Evolutionary conservation across 2,797 vertebrate genomes (phyloP).

Genomic region (Ceyx erithaca): DNA sequence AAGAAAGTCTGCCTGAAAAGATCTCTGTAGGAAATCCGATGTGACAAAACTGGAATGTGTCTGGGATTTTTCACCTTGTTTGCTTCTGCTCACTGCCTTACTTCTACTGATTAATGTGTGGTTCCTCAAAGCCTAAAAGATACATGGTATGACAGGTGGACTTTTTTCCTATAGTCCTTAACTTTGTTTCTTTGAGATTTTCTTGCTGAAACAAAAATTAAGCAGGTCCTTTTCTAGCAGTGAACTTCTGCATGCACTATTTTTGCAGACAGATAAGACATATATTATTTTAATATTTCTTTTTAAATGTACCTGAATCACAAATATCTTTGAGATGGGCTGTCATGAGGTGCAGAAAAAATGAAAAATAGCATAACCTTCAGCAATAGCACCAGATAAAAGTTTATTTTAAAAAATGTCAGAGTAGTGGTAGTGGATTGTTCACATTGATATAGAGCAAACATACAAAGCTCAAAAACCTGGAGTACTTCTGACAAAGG

Average conservation of each 20-base stretch:
- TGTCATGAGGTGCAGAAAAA: background rate
- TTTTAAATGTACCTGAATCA: background rate
- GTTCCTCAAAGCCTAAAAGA: conserved; percentile 21
- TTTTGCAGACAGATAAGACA: background rate
- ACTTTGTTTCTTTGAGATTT: background rate
- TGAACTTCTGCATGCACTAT: background rate
- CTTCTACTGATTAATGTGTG: conserved; percentile 16
- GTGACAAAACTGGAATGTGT: conserved; percentile 15
- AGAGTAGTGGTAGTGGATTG: background rate
- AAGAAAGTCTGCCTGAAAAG: conserved; percentile 12
- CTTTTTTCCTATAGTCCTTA: background rate
- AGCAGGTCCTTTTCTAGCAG: background rate
- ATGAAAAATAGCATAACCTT: background rate
- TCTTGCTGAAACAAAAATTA: background rate
- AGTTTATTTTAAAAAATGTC: background rate
- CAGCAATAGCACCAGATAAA: background rate
- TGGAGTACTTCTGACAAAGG: background rate
- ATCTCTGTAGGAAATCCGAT: background rate
- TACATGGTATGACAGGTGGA: background rate
- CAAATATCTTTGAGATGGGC: background rate
- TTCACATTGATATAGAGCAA: background rate
- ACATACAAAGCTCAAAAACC: background rate
- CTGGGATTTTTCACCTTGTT: conserved; percentile 46
- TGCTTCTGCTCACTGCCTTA: conserved; percentile 13
- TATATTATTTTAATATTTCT: background rate